These are phyloP conservation scores for Rhabdophis nuchalis DNA, from an alignment of 2,797 vertebrate genomes.

Conservation along the genomic window DNA sequence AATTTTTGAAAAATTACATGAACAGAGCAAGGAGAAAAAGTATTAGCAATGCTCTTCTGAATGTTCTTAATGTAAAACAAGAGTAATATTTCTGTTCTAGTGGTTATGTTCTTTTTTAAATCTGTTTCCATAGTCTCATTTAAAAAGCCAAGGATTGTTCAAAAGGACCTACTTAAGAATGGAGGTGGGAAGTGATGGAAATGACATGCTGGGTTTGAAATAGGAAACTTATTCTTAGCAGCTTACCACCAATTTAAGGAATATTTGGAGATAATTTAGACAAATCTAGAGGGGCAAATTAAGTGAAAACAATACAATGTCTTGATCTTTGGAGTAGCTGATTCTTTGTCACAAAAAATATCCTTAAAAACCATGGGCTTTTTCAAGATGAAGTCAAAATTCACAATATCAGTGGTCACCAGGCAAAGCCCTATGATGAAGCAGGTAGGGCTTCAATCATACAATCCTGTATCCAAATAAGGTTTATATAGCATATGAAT, in stretches of 20 bases:
- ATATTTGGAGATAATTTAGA: slow-evolving; percentile 9
- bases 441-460: not conserved
- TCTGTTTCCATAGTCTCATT: slow-evolving; percentile 71
- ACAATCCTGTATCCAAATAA: too few species aligned
- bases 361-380: not conserved
- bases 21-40: slow-evolving; percentile 69
- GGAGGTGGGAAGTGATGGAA: not conserved
- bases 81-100: slow-evolving; percentile 64
- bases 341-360: not conserved
- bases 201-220: slow-evolving; percentile 55
- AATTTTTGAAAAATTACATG: slow-evolving; percentile 74
- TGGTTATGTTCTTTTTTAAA: slow-evolving; percentile 63
- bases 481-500: too few species aligned
- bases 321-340: not conserved
- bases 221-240: slow-evolving; percentile 36
- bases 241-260: slow-evolving; percentile 15
- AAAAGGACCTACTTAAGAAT: slow-evolving; percentile 57
- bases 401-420: not conserved
- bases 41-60: slow-evolving; percentile 69
- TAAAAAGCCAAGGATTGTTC: slow-evolving; percentile 55
- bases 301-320: not conserved
- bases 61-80: slow-evolving; percentile 68
- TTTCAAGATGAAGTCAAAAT: not conserved
- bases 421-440: not conserved
- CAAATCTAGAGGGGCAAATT: not conserved